Evolutionary conservation across 2,113 vertebrate species (phyloP).

Genomic region (Galemys pyrenaicus): DNA sequence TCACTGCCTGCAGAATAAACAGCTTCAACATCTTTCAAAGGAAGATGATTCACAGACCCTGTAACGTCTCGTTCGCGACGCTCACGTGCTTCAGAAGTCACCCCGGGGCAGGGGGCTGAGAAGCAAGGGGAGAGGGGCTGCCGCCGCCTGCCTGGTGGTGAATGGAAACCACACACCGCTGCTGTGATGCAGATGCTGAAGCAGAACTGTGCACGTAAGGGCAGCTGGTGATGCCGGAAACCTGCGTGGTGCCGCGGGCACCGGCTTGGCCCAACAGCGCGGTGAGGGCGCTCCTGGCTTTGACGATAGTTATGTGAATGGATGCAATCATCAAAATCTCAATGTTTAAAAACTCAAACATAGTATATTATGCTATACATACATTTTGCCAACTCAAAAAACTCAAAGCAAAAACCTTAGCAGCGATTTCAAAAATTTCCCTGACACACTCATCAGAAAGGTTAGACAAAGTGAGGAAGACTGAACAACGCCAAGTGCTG

Average conservation of each 20-base stretch:
- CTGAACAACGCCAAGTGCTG: not conserved
- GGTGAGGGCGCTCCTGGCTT: not conserved
- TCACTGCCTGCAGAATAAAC: not conserved
- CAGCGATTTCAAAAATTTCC: not conserved
- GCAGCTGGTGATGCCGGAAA: not conserved
- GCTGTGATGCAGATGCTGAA: too few species aligned
- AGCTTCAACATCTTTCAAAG: slow-evolving; percentile 11
- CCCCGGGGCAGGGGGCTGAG: too few species aligned
- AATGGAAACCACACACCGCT: too few species aligned
- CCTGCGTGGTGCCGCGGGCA: not conserved
- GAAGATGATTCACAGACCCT: not conserved
- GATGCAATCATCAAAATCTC: not conserved
- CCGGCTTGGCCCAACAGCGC: not conserved
- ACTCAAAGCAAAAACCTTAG: not conserved
- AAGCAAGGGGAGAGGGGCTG: too few species aligned
- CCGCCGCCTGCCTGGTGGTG: too few species aligned
- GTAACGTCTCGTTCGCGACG: not conserved
- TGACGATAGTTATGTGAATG: not conserved
- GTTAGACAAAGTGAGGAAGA: not conserved
- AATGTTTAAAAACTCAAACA: not conserved
- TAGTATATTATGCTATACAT: not conserved
- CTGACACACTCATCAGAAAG: not conserved
- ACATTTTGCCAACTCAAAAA: not conserved
- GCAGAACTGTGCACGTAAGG: too few species aligned
- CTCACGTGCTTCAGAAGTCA: slow-evolving; percentile 11